These are phyloP conservation scores for Terrapene triunguis DNA, from an alignment of 2,113 vertebrate species.

Conservation along the genomic window DNA sequence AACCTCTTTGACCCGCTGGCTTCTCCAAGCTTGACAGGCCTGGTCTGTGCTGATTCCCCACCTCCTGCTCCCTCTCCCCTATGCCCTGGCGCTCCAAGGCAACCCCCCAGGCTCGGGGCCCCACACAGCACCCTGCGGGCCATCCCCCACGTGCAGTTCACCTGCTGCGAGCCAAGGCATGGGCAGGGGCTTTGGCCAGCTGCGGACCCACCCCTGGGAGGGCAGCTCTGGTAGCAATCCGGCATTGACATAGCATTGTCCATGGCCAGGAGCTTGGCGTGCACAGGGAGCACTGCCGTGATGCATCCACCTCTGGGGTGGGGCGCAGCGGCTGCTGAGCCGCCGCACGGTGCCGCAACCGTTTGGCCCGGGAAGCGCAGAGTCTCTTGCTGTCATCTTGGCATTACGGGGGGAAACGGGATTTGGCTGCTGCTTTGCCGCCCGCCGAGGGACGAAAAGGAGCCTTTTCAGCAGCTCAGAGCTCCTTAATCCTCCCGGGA, in stretches of 20 bases:
- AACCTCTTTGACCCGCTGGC: constrained; percentile 67
- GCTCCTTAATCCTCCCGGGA: background rate
- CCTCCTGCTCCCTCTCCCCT: background rate
- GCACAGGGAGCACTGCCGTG: background rate
- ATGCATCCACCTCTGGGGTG: background rate
- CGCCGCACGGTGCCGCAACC: background rate
- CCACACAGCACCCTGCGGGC: no score
- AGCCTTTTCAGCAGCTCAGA: background rate
- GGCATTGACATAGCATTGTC: background rate
- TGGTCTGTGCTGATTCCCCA: background rate
- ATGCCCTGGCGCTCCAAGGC: background rate
- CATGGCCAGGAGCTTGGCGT: background rate
- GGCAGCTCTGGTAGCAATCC: no score
- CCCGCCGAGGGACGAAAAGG: no score
- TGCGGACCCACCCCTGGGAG: no score
- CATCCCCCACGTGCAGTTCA: background rate
- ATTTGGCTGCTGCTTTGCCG: no score
- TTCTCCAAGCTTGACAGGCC: background rate
- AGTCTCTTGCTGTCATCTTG: background rate
- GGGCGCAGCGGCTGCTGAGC: background rate
- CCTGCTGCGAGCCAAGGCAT: background rate
- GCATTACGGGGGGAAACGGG: no score
- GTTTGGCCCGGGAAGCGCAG: background rate
- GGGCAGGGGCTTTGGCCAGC: no score
- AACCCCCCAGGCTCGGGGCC: background rate